Conservation (phyloP, 2,888 invertebrate genomes). For the Cyclophora albipunctata region DNA sequence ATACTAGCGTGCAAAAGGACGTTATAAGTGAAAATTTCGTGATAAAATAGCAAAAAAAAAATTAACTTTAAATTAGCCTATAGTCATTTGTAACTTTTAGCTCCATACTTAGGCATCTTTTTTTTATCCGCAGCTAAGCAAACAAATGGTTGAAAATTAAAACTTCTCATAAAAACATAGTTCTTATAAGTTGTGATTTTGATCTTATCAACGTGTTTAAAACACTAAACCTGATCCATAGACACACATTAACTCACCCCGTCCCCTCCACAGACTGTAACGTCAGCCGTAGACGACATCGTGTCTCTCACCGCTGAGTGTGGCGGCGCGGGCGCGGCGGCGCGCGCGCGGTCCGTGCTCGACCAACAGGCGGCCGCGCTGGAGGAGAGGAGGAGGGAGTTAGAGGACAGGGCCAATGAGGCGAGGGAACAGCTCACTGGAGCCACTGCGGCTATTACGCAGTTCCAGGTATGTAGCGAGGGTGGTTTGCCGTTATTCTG, state of each 20-base stretch:
- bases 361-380: conserved; percentile 84
- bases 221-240: neutral
- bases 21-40: too few species aligned
- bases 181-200: neutral
- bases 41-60: too few species aligned
- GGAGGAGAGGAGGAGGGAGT: conserved; percentile 83
- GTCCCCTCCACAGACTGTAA: conserved; percentile 62
- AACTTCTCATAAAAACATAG: too few species aligned
- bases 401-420: conserved; percentile 85
- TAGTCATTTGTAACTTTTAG: too few species aligned
- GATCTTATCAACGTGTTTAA: neutral
- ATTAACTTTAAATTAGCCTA: too few species aligned
- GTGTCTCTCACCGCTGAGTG: conserved; percentile 67
- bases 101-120: too few species aligned
- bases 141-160: too few species aligned
- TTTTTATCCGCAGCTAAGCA: too few species aligned
- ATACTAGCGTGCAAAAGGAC: too few species aligned
- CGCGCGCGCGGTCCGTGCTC: conserved; percentile 84
- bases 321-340: conserved; percentile 84
- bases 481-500: too few species aligned
- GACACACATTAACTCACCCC: too few species aligned
- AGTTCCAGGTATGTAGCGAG: conserved; percentile 80
- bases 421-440: conserved; percentile 87
- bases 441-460: conserved; percentile 89
- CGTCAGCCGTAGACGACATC: conserved; percentile 82